These are phyloP conservation scores for Nothocercus nigrocapillus DNA, from an alignment of 2,113 vertebrate species.

Conservation along the genomic window DNA sequence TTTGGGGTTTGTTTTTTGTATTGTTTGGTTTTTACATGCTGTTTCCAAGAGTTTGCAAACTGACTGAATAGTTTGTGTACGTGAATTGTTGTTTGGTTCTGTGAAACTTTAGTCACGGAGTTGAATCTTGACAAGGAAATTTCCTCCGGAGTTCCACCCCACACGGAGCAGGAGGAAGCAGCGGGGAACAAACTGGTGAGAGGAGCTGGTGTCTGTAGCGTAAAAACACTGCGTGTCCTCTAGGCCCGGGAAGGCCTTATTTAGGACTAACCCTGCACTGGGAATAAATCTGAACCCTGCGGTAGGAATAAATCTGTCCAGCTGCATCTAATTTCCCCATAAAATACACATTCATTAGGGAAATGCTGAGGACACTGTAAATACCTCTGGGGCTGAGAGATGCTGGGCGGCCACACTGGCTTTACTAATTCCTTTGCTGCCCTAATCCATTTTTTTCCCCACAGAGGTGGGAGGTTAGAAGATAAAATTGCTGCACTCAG, in stretches of 20 bases:
- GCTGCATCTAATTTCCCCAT: neutral
- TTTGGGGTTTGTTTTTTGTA: neutral
- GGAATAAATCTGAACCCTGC: neutral
- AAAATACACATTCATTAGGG: neutral
- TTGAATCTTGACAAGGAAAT: neutral
- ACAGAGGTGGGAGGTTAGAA: slow-evolving; percentile 38
- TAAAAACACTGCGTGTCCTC: neutral
- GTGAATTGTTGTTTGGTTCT: neutral
- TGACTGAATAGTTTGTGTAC: neutral
- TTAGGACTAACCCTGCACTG: neutral
- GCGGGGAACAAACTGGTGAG: neutral
- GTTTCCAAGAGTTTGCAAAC: neutral
- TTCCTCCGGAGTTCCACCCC: neutral
- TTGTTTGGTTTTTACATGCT: no score
- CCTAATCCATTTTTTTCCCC: slow-evolving; percentile 26
- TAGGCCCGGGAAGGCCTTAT: neutral
- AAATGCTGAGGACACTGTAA: slow-evolving; percentile 3
- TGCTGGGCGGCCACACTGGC: neutral
- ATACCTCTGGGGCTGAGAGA: neutral
- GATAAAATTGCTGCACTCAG: slow-evolving; percentile 38
- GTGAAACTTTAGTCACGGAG: neutral
- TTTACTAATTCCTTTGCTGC: slow-evolving; percentile 61
- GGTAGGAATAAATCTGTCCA: neutral
- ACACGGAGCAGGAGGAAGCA: neutral
- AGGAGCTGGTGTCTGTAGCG: neutral